Base-by-base conservation (phyloP, 2,888 invertebrate species). In the Drosophila kuntzei region DNA sequence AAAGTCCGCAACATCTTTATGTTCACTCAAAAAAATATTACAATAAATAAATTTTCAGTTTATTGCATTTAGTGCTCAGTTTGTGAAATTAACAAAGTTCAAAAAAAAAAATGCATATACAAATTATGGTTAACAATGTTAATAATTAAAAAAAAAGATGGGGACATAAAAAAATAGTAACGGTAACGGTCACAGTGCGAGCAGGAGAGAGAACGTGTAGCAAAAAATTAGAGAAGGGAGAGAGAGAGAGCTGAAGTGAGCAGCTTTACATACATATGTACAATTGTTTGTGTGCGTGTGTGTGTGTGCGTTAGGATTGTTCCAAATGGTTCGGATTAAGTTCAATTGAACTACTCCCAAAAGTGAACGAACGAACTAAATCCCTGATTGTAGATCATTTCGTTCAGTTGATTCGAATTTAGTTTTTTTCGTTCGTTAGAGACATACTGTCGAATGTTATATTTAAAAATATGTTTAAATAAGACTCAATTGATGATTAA, bases 31-130 rank as follows among this genome's bases (percentile, higher is more conserved):
- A 66, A 41, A 75, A 67, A 43, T 67, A 62, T 66, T 74, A 86
- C 89, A 88, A 83, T 88, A 85, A 89, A 88, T 88, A 80, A 86
- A 74, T 87, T 69, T 85, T 61, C 65, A 66, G 61, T 89, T 87
- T 85, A 87, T 84, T 87, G 83, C 71, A 84, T 81, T 76, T 81
- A 41, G 78, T 73, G 78, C 69, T 73, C 74, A 55, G n/a, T n/a
- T 61, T 69, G 57, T 53, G 54, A 54, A 71, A 69, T 49, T 37
- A 70, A 74, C 62, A 74, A 65, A 47, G 18, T 39, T 34, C 25
- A 61, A 20, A 49, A 36, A 47, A 41, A 49, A 39, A 58, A 41
- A 34, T 34, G 6, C 32, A 46, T 46, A 34, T 62, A 66, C 73
- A 75, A 70, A 65, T 55, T 41, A 51, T 27, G 37, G 8, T 71